A percentile compares a stretch with the other conserved stretches of the same genome.
phyloP scores from a whole-genome alignment of 2,888 invertebrate genomes.

The Drosophila prostipennis region DNA sequence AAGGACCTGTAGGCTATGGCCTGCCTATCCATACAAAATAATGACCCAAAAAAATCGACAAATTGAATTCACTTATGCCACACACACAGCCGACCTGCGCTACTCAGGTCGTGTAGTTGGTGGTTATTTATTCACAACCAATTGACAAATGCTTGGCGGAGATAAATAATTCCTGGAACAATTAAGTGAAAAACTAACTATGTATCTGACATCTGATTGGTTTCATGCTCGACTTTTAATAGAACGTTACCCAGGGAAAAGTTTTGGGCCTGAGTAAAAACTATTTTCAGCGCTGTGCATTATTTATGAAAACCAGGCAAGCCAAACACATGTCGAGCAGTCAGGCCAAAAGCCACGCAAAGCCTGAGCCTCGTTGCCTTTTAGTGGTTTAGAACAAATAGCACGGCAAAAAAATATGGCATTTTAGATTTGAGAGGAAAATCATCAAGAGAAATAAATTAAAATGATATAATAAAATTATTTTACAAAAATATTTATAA shows the following conservation, averaged over 20 bases:
- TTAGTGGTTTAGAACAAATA: not conserved
- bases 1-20: slow-evolving; percentile 23
- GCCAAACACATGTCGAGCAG: slow-evolving; percentile 28
- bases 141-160: slow-evolving; percentile 28
- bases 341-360: slow-evolving; percentile 18
- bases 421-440: not conserved
- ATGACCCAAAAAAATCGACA: slow-evolving; percentile 38
- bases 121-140: slow-evolving; percentile 57
- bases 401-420: not conserved
- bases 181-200: slow-evolving; percentile 45
- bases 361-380: not conserved
- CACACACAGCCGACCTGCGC: not conserved
- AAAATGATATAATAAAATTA: too few relatives aligned
- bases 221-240: slow-evolving; percentile 38
- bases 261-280: slow-evolving; percentile 10
- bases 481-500: too few relatives aligned
- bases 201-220: slow-evolving; percentile 40
- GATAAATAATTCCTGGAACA: slow-evolving; percentile 32
- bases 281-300: slow-evolving; percentile 49
- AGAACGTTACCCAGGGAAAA: not conserved
- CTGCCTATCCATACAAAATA: slow-evolving; percentile 32
- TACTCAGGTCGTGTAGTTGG: slow-evolving; percentile 41
- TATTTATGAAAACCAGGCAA: slow-evolving; percentile 54
- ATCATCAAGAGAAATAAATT: too few relatives aligned
- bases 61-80: slow-evolving; percentile 63